Percentiles rank a stretch among this genome's conserved stretches.
These are phyloP conservation scores for Rhadina sibilatrix DNA, from an alignment of 2,113 vertebrate genomes.

Conservation along the genomic window DNA sequence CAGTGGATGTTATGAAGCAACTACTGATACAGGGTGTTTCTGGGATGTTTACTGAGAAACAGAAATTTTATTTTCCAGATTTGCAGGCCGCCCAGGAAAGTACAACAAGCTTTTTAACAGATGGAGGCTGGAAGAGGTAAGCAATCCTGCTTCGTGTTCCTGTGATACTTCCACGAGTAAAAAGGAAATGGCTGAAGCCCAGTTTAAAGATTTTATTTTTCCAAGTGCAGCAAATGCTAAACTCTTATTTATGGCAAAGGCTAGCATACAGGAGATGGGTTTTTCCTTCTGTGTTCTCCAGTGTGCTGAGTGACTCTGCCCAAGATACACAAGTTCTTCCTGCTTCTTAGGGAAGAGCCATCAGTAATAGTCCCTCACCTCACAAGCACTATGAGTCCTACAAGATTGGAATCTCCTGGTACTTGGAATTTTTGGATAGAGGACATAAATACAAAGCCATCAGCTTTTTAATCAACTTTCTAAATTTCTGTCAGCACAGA, in stretches of 20 bases:
- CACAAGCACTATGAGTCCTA: neutral
- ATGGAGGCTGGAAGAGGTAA: constrained; percentile 98
- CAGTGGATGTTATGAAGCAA: neutral
- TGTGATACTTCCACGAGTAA: neutral
- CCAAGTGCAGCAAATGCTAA: neutral
- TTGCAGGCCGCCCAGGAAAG: constrained; percentile 95
- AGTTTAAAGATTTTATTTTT: neutral
- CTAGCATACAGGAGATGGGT: neutral
- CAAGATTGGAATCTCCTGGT: fast-evolving
- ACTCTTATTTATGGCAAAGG: neutral
- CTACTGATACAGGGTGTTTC: neutral
- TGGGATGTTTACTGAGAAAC: constrained; percentile 26
- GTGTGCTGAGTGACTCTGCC: neutral
- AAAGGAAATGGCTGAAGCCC: neutral
- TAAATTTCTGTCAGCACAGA: neutral
- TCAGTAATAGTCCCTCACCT: neutral
- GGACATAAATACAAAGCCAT: neutral
- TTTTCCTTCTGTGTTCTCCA: neutral
- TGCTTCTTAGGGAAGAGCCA: neutral
- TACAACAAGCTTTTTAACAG: constrained; percentile 98
- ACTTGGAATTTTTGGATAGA: neutral
- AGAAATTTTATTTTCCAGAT: constrained; percentile 77
- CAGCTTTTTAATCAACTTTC: neutral
- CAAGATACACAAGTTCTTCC: neutral
- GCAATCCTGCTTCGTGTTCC: constrained; percentile 14